These are phyloP conservation scores for Xanthorhoe designata DNA, from an alignment of 2,888 invertebrate genomes.

Conservation along the genomic window DNA sequence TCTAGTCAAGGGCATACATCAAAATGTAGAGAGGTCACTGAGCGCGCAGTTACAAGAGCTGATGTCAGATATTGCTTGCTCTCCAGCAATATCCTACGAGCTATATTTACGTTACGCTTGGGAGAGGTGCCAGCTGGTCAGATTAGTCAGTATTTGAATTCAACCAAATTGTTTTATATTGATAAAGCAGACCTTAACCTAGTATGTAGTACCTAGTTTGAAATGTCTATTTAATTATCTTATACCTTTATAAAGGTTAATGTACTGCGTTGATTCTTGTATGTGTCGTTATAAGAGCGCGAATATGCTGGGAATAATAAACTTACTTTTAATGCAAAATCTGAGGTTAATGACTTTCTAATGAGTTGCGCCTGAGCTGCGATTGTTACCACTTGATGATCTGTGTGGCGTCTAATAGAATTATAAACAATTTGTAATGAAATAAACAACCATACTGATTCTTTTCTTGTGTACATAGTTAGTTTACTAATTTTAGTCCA, in stretches of 20 bases:
- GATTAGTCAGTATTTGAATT: constrained; percentile 52
- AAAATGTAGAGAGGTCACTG: constrained; percentile 42
- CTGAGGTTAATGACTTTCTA: constrained; percentile 25
- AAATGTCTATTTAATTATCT: neutral
- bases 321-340: constrained; percentile 12
- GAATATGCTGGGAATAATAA: constrained; percentile 5
- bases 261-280: neutral
- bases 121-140: constrained; percentile 75
- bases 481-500: too few relatives aligned
- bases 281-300: constrained; percentile 2
- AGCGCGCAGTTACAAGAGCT: constrained; percentile 57
- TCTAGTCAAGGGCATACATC: constrained; percentile 44
- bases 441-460: neutral
- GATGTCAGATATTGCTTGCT: constrained; percentile 64
- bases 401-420: neutral
- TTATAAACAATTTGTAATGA: constrained; percentile 1
- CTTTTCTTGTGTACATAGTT: neutral
- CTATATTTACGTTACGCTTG: constrained; percentile 73
- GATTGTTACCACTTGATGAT: constrained; percentile 20
- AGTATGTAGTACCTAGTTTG: neutral
- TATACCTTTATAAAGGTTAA: neutral
- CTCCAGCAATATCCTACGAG: constrained; percentile 71
- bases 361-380: constrained; percentile 18
- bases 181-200: constrained; percentile 3
- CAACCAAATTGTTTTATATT: constrained; percentile 46